These are phyloP conservation scores for Brachymystax lenok DNA, from an alignment of 2,797 vertebrate species.

Conservation along the genomic window DNA sequence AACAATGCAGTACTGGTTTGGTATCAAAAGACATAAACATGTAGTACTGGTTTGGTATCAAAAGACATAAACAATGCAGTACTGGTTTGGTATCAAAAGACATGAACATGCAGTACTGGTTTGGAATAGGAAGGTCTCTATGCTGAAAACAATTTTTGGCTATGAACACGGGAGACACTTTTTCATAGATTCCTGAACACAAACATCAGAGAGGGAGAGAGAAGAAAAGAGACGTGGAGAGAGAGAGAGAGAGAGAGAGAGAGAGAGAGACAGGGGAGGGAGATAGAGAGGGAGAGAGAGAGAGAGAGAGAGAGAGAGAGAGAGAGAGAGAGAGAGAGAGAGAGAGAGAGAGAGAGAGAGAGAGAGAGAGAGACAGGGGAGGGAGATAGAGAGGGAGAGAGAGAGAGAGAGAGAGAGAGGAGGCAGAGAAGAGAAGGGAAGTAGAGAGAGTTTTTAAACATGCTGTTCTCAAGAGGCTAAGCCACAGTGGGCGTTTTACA, in stretches of 20 bases:
- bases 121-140: neutral
- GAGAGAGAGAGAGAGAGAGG: neutral
- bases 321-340: neutral
- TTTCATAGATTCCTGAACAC: neutral
- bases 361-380: neutral
- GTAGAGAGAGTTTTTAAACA: slow-evolving; percentile 49
- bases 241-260: neutral
- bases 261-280: neutral
- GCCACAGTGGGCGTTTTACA: slow-evolving; percentile 59
- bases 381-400: neutral
- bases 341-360: neutral
- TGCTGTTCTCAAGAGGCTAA: slow-evolving; percentile 57
- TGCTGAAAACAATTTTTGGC: neutral
- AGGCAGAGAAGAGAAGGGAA: neutral
- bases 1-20: neutral
- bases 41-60: neutral
- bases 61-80: neutral
- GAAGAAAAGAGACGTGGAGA: neutral
- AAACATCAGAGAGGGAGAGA: neutral
- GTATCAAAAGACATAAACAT: too few species aligned
- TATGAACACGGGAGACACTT: neutral
- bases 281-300: neutral
- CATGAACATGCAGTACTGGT: neutral
- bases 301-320: too few species aligned
- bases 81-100: neutral